Evolutionary conservation across 2,888 invertebrate species (phyloP).

Genomic region (Cotesia congregata): DNA sequence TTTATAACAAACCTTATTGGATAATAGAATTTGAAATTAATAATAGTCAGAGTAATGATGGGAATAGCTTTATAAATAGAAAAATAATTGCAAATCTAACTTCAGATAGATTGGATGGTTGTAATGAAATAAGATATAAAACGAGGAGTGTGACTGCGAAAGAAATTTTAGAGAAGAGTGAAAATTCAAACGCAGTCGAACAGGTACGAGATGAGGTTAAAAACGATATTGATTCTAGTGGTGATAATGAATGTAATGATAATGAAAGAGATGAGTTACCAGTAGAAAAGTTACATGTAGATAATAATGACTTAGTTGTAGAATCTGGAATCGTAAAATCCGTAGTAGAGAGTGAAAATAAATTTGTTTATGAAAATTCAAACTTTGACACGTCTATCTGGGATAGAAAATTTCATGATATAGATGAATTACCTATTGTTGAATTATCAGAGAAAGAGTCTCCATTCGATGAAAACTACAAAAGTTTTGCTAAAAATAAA

Average conservation of each 20-base stretch:
- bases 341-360: slow-evolving; percentile 9
- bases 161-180: neutral
- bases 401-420: slow-evolving; percentile 39
- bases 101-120: neutral
- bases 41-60: slow-evolving; percentile 4
- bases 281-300: too few relatives aligned
- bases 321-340: too few relatives aligned
- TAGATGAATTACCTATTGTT: slow-evolving; percentile 34
- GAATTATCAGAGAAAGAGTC: slow-evolving; percentile 30
- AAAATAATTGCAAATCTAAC: neutral
- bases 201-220: neutral
- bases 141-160: neutral
- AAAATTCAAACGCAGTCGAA: slow-evolving; percentile 6
- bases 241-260: neutral
- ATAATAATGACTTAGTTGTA: too few relatives aligned
- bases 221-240: neutral
- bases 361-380: slow-evolving; percentile 23
- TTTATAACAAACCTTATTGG: slow-evolving; percentile 48
- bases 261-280: neutral
- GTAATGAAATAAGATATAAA: neutral
- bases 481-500: slow-evolving; percentile 38
- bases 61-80: neutral
- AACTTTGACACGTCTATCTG: slow-evolving; percentile 39
- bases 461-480: slow-evolving; percentile 30
- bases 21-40: slow-evolving; percentile 44